Base-by-base conservation (phyloP, 2,113 vertebrate species). In the Collichthys lucidus region DNA sequence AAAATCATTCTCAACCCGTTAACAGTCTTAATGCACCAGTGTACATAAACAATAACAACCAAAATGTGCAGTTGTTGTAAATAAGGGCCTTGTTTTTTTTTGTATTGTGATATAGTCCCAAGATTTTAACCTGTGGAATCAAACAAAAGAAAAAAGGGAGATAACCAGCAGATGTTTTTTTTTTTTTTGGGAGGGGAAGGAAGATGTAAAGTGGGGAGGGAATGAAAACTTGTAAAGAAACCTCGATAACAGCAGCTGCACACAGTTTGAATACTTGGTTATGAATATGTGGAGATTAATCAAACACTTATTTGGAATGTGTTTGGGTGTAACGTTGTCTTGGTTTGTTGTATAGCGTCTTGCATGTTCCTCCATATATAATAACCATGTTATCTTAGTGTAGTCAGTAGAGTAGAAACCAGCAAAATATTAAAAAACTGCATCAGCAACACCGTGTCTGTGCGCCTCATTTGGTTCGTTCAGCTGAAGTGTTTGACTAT, bases 401-500 rank as follows among this genome's bases (percentile, higher is more conserved):
- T 94, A 94, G 92, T 88, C 85, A 42, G 92, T 94, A 94, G 93
- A 93, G 72, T 94, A 94, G 93, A 90, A 91, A 83, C 78, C 31
- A 92, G 92, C 92, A 94, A 93, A 92, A 94, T 92, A 94, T 93
- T 78, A 94, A 94, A 93, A 92, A 94, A 82, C 86, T 94, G 93
- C 93, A 94, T 94, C 93, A 94, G 93, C 93, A 94, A 76, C 85
- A 17, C 22, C 0, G 86, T 66, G 82, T 91, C 76, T 11, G 69
- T 86, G 42, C 20, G 4, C 53, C 85, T 79, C n/a, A 22, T 74
- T 66, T 4, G 31, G 35, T 40, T 40, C 9, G 35, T 40, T 92
- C 83, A 98, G 92, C 95, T 96, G 83, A 98, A 98, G 88, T 98
- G 96, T 90, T 96, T 96, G 26, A 96, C 92, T 64, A 98, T 91